Base-by-base conservation (phyloP, 2,888 invertebrate species). In the Mycalesis mineus region DNA sequence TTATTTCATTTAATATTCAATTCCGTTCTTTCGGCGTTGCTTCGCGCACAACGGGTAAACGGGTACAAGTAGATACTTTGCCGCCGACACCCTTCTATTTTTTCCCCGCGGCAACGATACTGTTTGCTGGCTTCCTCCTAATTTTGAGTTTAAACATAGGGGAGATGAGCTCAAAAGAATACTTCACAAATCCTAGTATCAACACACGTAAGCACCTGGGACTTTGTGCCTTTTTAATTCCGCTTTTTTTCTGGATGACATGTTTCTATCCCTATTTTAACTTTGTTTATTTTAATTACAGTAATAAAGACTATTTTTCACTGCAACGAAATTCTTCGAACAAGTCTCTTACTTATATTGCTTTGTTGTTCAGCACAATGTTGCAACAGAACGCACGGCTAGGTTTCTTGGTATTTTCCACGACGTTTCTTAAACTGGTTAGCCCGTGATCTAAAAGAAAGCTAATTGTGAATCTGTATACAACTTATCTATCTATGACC, bases 1-100 rank as follows among this genome's bases (percentile, higher is more conserved):
- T 90, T 90, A 90, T 90, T 90, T 90, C 90, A 90, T 90, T 90
- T 90, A 89, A 80, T 88, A 90, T 90, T 90, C 90, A 88, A 88
- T 89, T 89, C 82, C 71, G 81, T 88, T 89, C 87, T 88, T 88
- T 87, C 80, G 70, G 72, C 70, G 78, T 72, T 70, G 77, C 74
- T 76, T 78, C 75, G 70, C 73, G n/a, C n/a, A n/a, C n/a, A n/a
- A n/a, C n/a, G 76, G 82, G 84, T 82, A 80, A 80, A 74, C 77
- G 68, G 73, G 76, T 80, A 75, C 81, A 80, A 81, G 77, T 69
- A 79, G 81, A 76, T 80, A 82, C 81, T 83, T 84, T 75, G 78
- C 67, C 68, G 72, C 65, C 78, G 78, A 80, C 88, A 88, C 87
- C 88, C 88, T 86, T 88, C 82, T 81, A 79, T 80, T 77, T 74